Evolutionary conservation across 2,113 vertebrate species (phyloP).

Genomic region (Ovis aries): DNA sequence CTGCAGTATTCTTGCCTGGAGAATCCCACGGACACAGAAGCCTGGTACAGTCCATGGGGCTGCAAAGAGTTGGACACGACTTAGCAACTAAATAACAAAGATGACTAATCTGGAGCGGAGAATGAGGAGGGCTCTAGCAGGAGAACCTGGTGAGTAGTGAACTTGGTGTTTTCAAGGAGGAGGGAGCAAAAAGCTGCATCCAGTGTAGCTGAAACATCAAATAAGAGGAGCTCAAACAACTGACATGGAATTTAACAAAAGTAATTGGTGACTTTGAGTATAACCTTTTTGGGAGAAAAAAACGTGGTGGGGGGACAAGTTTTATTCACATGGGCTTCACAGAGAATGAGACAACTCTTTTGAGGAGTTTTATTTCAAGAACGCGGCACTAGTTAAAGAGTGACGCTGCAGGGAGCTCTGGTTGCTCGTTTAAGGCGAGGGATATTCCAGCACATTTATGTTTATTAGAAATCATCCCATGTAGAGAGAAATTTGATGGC

Average conservation of each 20-base stretch:
- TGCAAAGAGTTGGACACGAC: background rate
- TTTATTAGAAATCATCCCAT: background rate
- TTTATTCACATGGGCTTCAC: background rate
- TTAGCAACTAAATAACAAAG: background rate
- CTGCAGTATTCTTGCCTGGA: background rate
- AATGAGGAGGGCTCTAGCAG: background rate
- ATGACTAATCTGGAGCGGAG: background rate
- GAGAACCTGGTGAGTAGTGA: background rate
- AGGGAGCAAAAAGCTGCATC: background rate
- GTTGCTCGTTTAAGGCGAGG: background rate
- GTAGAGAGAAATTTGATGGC: background rate
- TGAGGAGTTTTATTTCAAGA: background rate
- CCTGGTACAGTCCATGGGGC: background rate
- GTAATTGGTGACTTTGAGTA: background rate
- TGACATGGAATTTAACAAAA: background rate
- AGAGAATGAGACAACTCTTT: background rate
- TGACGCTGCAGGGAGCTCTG: background rate
- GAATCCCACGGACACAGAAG: background rate
- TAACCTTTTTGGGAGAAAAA: background rate
- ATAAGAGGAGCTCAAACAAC: background rate
- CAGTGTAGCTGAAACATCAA: background rate
- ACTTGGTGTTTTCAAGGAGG: background rate
- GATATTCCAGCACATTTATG: background rate
- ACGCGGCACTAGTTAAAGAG: background rate
- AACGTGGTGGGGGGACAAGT: background rate